Conservation (phyloP, 37 sponge, comb jelly and placozoan genomes). For the Bolinopsis microptera region DNA sequence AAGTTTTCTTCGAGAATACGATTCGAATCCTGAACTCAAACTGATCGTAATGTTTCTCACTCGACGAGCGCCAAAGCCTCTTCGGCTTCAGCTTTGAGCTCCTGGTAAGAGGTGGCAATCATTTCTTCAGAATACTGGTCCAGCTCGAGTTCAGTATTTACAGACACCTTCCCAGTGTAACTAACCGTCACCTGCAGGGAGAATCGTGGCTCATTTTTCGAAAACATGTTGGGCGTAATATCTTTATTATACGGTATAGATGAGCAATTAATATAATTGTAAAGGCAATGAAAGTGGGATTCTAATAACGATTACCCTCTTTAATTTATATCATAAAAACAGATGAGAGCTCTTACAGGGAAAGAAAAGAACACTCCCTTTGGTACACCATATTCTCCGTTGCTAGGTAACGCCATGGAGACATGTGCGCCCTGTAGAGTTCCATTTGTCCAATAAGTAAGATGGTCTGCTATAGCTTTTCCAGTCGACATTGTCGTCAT, state of each 20-base stretch:
- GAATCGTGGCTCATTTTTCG: too few relatives aligned
- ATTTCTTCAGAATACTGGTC: background rate
- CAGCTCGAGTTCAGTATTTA: background rate
- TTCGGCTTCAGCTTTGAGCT: background rate
- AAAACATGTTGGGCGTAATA: too few relatives aligned
- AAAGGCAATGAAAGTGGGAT: too few relatives aligned
- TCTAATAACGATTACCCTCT: too few relatives aligned
- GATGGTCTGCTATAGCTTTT: slow-evolving; percentile 19
- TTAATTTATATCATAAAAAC: too few relatives aligned
- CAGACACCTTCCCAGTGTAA: background rate
- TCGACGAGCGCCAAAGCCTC: background rate
- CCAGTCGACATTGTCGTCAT: slow-evolving; percentile 48
- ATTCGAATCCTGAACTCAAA: too few relatives aligned
- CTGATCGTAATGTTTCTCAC: background rate
- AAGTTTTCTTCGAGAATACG: too few relatives aligned
- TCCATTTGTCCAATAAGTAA: background rate
- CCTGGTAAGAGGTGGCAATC: background rate
- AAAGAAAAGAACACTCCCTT: background rate
- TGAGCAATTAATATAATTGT: too few relatives aligned
- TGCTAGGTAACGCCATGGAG: slow-evolving; percentile 14
- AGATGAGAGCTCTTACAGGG: slow-evolving; percentile 15
- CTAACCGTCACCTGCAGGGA: background rate
- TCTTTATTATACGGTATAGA: too few relatives aligned
- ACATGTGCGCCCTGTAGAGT: background rate
- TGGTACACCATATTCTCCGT: background rate